These are phyloP conservation scores for Liparis tanakae DNA, from an alignment of 2,797 vertebrate species.

Conservation along the genomic window DNA sequence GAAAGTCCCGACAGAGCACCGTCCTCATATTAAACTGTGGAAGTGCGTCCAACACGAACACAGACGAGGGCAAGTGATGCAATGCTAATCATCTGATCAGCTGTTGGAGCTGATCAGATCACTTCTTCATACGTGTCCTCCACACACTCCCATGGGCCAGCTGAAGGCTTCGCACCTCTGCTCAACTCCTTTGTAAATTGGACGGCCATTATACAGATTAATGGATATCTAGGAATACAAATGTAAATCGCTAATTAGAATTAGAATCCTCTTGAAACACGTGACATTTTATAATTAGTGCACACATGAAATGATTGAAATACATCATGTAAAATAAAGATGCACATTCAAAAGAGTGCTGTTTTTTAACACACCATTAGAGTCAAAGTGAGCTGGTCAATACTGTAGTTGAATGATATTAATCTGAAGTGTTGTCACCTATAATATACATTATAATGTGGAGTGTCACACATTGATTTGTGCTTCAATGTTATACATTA, in stretches of 20 bases:
- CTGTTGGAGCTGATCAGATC: conserved; percentile 49
- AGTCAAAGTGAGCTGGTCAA: not conserved
- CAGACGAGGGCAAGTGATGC: conserved; percentile 45
- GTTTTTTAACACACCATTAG: not conserved
- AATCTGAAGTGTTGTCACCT: not conserved
- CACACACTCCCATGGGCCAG: conserved; percentile 49
- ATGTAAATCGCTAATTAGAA: not conserved
- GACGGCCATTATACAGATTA: not conserved
- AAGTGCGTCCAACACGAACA: conserved; percentile 19
- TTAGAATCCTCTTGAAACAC: not conserved
- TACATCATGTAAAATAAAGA: conserved; percentile 4
- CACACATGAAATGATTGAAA: not conserved
- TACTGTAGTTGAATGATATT: not conserved
- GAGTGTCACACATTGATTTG: too few species aligned
- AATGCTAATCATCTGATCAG: conserved; percentile 58
- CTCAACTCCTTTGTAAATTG: not conserved
- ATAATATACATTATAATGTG: not conserved
- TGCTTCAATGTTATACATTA: not conserved
- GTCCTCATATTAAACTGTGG: conserved; percentile 23
- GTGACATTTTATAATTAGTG: not conserved
- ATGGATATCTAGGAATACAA: not conserved
- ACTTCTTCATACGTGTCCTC: conserved; percentile 57
- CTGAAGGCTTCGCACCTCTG: conserved; percentile 61
- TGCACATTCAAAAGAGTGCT: not conserved
- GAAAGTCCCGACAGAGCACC: conserved; percentile 26